phyloP scores from a whole-genome alignment of 2,797 vertebrate species.

The Buceros bicornis region DNA sequence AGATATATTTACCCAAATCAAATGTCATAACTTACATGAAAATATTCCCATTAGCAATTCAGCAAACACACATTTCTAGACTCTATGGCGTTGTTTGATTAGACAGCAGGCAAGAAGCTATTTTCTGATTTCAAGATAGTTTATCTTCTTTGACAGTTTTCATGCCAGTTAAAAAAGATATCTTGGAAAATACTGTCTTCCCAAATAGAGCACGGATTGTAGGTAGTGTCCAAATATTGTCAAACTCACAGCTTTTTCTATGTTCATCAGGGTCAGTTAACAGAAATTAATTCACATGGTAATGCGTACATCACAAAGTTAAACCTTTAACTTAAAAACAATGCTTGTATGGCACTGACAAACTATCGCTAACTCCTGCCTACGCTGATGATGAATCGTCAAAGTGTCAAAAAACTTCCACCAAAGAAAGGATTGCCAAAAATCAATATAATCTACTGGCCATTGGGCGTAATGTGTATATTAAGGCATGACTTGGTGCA shows the following conservation, averaged over 20 bases:
- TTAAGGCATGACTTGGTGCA: background rate
- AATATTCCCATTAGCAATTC: constrained; percentile 1
- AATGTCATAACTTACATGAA: background rate
- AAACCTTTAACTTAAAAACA: background rate
- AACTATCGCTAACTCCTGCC: background rate
- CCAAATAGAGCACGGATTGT: background rate
- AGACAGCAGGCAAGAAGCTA: constrained; percentile 20
- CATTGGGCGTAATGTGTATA: background rate
- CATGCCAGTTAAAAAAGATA: background rate
- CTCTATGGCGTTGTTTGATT: constrained; percentile 19
- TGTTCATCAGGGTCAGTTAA: background rate
- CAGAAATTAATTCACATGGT: background rate
- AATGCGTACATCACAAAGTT: background rate
- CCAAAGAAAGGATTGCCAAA: background rate
- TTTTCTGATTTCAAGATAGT: constrained; percentile 56
- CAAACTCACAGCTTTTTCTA: background rate
- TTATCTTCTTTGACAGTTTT: constrained; percentile 32
- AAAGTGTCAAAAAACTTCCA: background rate
- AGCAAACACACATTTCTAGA: background rate
- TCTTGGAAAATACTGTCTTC: background rate
- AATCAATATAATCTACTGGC: background rate
- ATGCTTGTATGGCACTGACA: background rate
- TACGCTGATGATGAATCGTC: background rate
- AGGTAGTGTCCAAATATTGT: background rate
- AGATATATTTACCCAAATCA: background rate